These are phyloP conservation scores for Neolamprologus cancellatus DNA, from an alignment of 2,113 vertebrate species.

Conservation along the genomic window DNA sequence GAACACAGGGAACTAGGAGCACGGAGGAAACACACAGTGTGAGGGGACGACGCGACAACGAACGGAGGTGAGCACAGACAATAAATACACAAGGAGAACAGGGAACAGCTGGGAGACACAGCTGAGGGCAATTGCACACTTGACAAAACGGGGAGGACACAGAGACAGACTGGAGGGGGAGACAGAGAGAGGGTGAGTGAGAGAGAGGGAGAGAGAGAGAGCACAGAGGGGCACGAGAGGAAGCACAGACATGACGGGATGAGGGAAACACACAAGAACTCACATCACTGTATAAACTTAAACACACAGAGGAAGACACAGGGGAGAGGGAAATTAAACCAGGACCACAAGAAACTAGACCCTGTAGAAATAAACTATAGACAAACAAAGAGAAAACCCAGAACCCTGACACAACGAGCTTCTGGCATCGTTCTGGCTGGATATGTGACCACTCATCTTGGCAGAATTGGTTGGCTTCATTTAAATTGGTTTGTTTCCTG, in stretches of 20 bases:
- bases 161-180: not conserved
- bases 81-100: not conserved
- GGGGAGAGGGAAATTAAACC: not conserved
- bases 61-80: not conserved
- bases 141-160: not conserved
- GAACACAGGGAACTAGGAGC: not conserved
- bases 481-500: not conserved
- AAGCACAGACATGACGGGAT: not conserved
- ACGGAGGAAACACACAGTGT: not conserved
- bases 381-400: not conserved
- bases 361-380: not conserved
- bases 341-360: not conserved
- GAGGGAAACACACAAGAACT: not conserved
- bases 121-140: not conserved
- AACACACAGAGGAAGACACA: not conserved
- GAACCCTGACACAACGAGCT: not conserved
- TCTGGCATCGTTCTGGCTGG: not conserved
- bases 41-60: not conserved
- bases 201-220: not conserved
- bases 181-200: not conserved
- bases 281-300: not conserved
- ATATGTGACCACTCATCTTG: not conserved
- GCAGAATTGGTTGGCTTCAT: not conserved
- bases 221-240: not conserved
- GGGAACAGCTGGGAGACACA: not conserved